Evolutionary conservation across 2,888 invertebrate genomes (phyloP).

Genomic region (Xestia rhomboidea): DNA sequence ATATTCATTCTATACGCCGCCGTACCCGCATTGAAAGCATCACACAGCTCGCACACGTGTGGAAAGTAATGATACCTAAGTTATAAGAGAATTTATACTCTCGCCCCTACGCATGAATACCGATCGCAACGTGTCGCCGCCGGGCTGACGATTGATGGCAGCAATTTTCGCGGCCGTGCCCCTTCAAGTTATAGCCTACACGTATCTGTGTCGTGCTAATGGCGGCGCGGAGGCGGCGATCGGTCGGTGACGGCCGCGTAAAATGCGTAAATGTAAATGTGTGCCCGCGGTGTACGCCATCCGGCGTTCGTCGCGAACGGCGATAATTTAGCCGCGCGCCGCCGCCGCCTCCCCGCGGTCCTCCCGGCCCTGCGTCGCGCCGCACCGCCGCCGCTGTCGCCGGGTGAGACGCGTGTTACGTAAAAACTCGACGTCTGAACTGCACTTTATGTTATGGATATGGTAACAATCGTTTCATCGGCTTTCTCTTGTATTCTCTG

Average conservation of each 20-base stretch:
- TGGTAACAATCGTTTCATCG: slow-evolving; percentile 65
- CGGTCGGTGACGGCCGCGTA: slow-evolving; percentile 79
- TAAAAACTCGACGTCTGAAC: slow-evolving; percentile 76
- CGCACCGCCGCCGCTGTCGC: slow-evolving; percentile 63
- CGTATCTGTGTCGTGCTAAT: slow-evolving; percentile 78
- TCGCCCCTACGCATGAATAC: slow-evolving; percentile 69
- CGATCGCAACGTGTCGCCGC: slow-evolving; percentile 75
- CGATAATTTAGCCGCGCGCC: slow-evolving; percentile 73
- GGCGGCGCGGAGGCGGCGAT: slow-evolving; percentile 78
- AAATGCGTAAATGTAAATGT: slow-evolving; percentile 83
- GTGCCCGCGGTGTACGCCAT: slow-evolving; percentile 70
- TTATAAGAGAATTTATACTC: slow-evolving; percentile 67
- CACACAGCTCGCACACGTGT: slow-evolving; percentile 48
- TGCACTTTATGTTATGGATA: slow-evolving; percentile 73
- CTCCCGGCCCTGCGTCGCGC: slow-evolving; percentile 61
- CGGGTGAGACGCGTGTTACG: slow-evolving; percentile 71
- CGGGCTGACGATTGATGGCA: slow-evolving; percentile 77
- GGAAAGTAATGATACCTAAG: slow-evolving; percentile 66
- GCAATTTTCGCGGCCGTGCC: slow-evolving; percentile 79
- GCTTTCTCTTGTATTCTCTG: slow-evolving; percentile 71
- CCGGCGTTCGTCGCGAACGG: slow-evolving; percentile 60
- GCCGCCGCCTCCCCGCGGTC: slow-evolving; percentile 53
- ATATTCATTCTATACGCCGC: not conserved
- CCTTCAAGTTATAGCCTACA: slow-evolving; percentile 73
- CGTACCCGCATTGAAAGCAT: slow-evolving; percentile 21